A percentile compares a stretch with the other conserved stretches of the same genome.
These are phyloP conservation scores for Hesperia comma DNA, from an alignment of 2,888 invertebrate genomes.

Conservation along the genomic window DNA sequence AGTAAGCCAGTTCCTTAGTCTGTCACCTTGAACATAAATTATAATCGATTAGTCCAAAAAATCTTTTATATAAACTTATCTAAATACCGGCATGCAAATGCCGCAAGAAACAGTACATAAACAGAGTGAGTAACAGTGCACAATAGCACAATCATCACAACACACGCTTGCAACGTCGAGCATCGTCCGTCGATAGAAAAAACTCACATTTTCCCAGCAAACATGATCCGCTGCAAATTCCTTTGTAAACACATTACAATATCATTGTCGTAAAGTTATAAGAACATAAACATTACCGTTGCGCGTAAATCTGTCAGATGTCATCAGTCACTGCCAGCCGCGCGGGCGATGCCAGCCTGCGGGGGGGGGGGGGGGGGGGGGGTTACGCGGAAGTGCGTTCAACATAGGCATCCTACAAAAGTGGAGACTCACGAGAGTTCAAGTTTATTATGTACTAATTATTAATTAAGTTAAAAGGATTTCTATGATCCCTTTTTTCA, in stretches of 20 bases:
- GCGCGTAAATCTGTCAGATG: slow-evolving; percentile 19
- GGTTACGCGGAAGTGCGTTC: slow-evolving; percentile 3
- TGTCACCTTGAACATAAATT: no score
- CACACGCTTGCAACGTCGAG: not conserved
- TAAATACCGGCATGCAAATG: not conserved
- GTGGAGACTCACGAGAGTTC: not conserved
- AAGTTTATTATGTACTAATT: no score
- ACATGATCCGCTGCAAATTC: slow-evolving; percentile 9
- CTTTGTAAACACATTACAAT: slow-evolving; percentile 13
- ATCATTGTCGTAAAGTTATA: slow-evolving; percentile 20
- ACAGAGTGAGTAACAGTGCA: not conserved
- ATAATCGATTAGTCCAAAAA: no score
- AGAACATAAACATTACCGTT: slow-evolving; percentile 20
- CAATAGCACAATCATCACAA: not conserved
- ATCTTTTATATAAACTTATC: no score
- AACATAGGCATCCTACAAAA: not conserved
- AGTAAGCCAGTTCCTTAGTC: no score
- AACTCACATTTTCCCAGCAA: slow-evolving; percentile 9
- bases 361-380: not conserved
- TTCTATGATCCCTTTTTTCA: no score
- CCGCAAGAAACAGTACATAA: slow-evolving; percentile 4
- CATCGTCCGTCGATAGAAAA: slow-evolving; percentile 4
- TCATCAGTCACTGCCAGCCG: slow-evolving; percentile 18
- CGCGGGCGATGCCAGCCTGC: not conserved
- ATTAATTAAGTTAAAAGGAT: no score